Percentiles rank a stretch among this genome's conserved stretches.
Conservation (phyloP, 2,113 vertebrate genomes). For the Trogon melanurus region DNA sequence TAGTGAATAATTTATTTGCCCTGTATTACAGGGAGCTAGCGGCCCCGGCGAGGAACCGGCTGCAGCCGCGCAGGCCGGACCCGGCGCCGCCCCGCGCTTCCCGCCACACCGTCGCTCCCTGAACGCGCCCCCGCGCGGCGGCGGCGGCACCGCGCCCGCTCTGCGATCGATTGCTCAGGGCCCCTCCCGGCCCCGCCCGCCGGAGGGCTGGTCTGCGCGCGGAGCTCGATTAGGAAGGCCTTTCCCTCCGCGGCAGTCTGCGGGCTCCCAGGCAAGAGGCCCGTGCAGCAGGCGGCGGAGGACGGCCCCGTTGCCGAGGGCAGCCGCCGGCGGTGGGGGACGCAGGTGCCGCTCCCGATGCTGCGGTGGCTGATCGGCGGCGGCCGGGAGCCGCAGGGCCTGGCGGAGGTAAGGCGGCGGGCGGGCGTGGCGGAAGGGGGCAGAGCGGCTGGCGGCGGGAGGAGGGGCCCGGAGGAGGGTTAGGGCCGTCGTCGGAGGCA, state of each 20-base stretch:
- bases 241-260: accelerated
- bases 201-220: neutral
- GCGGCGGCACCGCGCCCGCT: neutral
- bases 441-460: neutral
- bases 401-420: slow-evolving; percentile 80
- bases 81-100: accelerated
- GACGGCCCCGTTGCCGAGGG: accelerated
- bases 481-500: neutral
- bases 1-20: accelerated
- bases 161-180: neutral
- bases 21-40: accelerated
- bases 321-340: neutral
- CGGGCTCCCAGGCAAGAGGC: accelerated
- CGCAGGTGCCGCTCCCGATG: slow-evolving; percentile 68
- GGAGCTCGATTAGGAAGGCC: neutral
- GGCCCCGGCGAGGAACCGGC: too few species aligned
- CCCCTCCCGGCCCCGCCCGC: neutral
- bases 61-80: too few species aligned
- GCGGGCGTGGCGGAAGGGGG: neutral
- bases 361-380: slow-evolving; percentile 92
- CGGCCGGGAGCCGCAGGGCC: slow-evolving; percentile 86
- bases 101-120: accelerated
- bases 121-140: too few species aligned
- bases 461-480: neutral
- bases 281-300: neutral